Percentiles rank a stretch among this genome's conserved stretches.
Evolutionary conservation across 92 coral and sea anemone species (phyloP).

Genomic region (Porites lobata): DNA sequence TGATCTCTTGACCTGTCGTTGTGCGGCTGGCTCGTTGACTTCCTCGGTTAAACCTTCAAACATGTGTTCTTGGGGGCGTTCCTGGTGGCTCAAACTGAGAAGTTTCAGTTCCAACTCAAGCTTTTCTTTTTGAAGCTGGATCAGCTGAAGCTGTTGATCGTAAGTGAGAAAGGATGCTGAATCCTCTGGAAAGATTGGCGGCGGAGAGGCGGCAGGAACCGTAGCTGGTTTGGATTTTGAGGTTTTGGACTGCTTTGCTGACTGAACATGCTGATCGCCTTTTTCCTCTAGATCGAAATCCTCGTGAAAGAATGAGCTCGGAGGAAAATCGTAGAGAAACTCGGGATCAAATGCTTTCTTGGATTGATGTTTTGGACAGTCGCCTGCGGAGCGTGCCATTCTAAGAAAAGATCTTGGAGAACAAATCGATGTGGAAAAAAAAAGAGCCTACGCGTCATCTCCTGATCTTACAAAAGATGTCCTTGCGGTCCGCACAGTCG

Average conservation of each 20-base stretch:
- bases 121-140: not conserved
- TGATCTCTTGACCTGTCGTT: not conserved
- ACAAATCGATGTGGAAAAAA: not conserved
- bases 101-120: not conserved
- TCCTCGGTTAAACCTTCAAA: not conserved
- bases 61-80: not conserved
- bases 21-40: not conserved
- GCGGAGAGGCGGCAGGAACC: not conserved
- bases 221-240: not conserved
- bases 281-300: not conserved
- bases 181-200: not conserved
- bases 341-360: conserved; percentile 15
- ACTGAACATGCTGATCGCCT: not conserved
- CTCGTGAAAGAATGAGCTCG: not conserved
- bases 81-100: not conserved
- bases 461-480: not conserved
- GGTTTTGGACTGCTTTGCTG: not conserved
- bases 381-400: conserved; percentile 26
- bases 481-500: not conserved
- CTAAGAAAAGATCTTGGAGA: conserved; percentile 22
- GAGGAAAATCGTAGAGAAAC: not conserved
- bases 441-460: conserved; percentile 4
- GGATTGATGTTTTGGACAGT: not conserved
- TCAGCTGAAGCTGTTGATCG: conserved; percentile 2
- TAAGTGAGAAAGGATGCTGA: not conserved